These are phyloP conservation scores for Lucifuga dentata DNA, from an alignment of 2,113 vertebrate species.

Conservation along the genomic window DNA sequence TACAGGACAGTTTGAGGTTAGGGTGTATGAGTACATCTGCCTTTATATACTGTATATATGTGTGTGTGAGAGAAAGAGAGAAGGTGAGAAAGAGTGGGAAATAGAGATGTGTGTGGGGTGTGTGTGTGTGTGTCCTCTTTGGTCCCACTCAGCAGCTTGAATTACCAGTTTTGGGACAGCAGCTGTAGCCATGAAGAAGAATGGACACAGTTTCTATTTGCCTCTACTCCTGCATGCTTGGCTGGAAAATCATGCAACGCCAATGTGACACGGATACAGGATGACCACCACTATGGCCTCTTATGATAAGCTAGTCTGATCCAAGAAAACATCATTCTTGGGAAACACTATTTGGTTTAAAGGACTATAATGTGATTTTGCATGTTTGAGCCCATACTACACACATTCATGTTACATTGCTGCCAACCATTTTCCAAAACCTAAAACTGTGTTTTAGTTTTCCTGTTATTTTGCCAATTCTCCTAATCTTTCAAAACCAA, in stretches of 20 bases:
- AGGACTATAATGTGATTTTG: too few relatives aligned
- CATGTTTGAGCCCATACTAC: too few relatives aligned
- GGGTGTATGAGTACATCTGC: not conserved
- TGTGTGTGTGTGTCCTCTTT: constrained; percentile 16
- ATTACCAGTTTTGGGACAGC: constrained; percentile 14
- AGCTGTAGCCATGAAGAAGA: constrained; percentile 27
- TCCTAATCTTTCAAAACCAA: too few relatives aligned
- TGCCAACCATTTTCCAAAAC: too few relatives aligned
- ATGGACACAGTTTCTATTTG: constrained; percentile 42
- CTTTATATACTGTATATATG: not conserved
- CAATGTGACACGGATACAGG: constrained; percentile 6
- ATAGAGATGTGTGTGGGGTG: too few relatives aligned
- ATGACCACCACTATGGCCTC: not conserved
- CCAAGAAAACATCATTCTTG: constrained; percentile 21
- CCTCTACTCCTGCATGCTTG: constrained; percentile 21
- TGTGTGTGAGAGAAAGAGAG: not conserved
- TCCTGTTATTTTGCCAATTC: too few relatives aligned
- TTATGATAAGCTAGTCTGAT: constrained; percentile 2
- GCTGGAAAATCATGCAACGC: constrained; percentile 38
- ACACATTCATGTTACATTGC: too few relatives aligned
- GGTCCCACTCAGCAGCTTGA: constrained; percentile 22
- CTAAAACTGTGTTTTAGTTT: too few relatives aligned
- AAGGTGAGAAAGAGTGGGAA: not conserved
- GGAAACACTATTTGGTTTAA: too few relatives aligned
- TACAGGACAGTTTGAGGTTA: constrained; percentile 32